phyloP scores from a whole-genome alignment of 1,140 invertebrate genomes.

The Callitettix versicolor region DNA sequence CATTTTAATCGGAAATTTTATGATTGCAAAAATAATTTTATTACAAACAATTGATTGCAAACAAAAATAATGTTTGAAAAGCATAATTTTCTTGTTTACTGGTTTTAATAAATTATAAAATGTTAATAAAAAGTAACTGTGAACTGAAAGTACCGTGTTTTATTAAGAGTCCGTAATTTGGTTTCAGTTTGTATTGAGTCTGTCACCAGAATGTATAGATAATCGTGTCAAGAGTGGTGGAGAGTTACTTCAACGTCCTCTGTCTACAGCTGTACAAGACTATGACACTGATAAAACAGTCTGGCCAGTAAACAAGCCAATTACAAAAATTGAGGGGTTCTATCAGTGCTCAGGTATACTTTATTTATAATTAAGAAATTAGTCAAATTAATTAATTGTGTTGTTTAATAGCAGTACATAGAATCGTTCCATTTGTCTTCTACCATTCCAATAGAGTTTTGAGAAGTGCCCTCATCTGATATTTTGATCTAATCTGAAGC shows the following conservation, averaged over 20 bases:
- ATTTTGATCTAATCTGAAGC: no score
- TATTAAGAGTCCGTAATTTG: not conserved
- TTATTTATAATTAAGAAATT: not conserved
- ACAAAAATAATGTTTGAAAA: not conserved
- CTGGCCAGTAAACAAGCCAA: constrained; percentile 68
- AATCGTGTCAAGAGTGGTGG: constrained; percentile 18
- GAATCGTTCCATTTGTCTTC: no score
- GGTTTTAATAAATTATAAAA: not conserved
- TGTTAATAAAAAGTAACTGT: not conserved
- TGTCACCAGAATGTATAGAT: constrained; percentile 3
- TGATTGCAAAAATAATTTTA: not conserved
- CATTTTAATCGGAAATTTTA: not conserved
- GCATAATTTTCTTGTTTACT: no score
- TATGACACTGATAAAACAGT: constrained; percentile 59
- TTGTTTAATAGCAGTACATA: no score
- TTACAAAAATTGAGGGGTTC: constrained; percentile 64
- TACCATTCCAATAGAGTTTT: no score
- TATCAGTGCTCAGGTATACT: constrained; percentile 51
- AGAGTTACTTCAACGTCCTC: constrained; percentile 32
- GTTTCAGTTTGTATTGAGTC: constrained; percentile 29
- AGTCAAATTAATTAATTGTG: not conserved
- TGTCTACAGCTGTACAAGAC: constrained; percentile 59
- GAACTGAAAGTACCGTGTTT: not conserved
- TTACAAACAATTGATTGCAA: not conserved
- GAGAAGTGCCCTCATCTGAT: no score